Evolutionary conservation across 2,888 invertebrate species (phyloP).

Genomic region (Arctia plantaginis): DNA sequence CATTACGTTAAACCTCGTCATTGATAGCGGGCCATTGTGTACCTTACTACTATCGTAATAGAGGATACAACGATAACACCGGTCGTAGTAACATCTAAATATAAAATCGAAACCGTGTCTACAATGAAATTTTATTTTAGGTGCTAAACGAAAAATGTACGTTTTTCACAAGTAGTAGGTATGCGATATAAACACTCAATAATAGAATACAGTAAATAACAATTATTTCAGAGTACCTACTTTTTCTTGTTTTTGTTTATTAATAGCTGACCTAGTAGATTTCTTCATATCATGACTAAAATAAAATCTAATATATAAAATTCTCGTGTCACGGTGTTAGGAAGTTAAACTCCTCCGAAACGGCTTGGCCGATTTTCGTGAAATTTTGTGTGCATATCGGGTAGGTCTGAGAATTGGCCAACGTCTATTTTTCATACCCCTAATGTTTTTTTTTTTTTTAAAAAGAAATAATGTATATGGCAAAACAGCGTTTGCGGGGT

Average conservation of each 20-base stretch:
- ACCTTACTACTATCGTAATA: slow-evolving; percentile 31
- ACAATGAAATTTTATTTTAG: slow-evolving; percentile 43
- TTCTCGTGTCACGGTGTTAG: too few species aligned
- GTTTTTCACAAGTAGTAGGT: background rate
- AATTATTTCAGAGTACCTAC: slow-evolving; percentile 16
- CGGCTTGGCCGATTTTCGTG: too few species aligned
- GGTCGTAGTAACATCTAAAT: slow-evolving; percentile 42
- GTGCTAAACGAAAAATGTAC: slow-evolving; percentile 15
- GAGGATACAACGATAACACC: slow-evolving; percentile 29
- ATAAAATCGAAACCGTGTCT: slow-evolving; percentile 35
- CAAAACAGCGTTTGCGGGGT: too few species aligned
- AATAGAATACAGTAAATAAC: slow-evolving; percentile 15
- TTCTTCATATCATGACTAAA: background rate
- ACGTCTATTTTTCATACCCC: too few species aligned
- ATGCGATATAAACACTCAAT: background rate
- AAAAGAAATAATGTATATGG: too few species aligned
- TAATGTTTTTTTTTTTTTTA: too few species aligned
- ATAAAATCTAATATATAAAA: too few species aligned
- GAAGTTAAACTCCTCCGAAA: too few species aligned
- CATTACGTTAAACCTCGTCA: slow-evolving; percentile 23
- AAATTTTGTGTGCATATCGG: too few species aligned
- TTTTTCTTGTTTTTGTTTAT: slow-evolving; percentile 5
- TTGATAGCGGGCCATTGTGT: slow-evolving; percentile 17
- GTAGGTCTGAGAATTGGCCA: too few species aligned
- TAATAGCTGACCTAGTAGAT: background rate